phyloP scores from a whole-genome alignment of 2,888 invertebrate genomes.

The Trimorus sp. region DNA sequence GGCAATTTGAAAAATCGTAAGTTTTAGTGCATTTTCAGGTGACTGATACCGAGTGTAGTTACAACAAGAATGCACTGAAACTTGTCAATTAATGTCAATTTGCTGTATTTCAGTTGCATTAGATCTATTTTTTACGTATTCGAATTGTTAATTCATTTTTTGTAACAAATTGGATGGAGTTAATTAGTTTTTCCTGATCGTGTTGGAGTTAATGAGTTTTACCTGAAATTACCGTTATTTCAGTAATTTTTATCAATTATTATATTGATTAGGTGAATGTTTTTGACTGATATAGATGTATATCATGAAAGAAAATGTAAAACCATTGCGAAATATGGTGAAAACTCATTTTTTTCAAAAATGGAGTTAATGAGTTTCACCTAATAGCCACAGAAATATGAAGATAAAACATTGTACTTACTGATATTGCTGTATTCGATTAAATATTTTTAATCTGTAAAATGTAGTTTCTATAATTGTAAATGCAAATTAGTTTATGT shows the following conservation, averaged over 20 bases:
- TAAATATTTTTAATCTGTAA: no score
- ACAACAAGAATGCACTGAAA: constrained; percentile 17
- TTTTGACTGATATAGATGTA: constrained; percentile 8
- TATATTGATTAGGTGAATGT: constrained; percentile 5
- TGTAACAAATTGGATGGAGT: constrained; percentile 16
- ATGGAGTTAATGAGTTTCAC: constrained; percentile 10
- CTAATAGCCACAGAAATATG: no score
- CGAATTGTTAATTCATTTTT: constrained; percentile 25
- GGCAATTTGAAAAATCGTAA: no score
- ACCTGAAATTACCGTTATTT: neutral
- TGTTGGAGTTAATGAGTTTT: constrained; percentile 12
- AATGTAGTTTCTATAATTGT: no score
- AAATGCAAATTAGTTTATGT: no score
- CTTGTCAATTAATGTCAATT: constrained; percentile 13
- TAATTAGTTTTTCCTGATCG: constrained; percentile 7
- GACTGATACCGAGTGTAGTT: no score
- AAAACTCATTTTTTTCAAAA: constrained; percentile 26
- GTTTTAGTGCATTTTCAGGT: no score
- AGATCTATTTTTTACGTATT: constrained; percentile 9
- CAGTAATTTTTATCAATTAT: constrained; percentile 19
- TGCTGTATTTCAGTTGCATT: constrained; percentile 11
- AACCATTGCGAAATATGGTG: constrained; percentile 15
- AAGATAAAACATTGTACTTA: no score
- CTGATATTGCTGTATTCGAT: no score
- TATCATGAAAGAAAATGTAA: constrained; percentile 16